Conservation (phyloP, 1,140 invertebrate genomes). For the Lepidostoma basale region DNA sequence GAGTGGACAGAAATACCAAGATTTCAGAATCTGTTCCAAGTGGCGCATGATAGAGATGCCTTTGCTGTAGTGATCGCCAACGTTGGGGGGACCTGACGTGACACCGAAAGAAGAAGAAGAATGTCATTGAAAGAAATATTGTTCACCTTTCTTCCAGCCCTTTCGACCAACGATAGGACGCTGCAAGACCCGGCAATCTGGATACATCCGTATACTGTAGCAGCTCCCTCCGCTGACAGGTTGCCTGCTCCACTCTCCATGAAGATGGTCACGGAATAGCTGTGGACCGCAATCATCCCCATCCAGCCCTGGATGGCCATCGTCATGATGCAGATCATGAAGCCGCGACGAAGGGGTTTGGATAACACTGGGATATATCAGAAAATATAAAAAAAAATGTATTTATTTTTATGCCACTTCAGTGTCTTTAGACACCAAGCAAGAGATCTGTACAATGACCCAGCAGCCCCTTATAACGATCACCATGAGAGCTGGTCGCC, state of each 20-base stretch:
- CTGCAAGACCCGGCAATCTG: conserved; percentile 19
- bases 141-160: conserved; percentile 34
- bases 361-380: neutral
- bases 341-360: conserved; percentile 4
- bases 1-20: too few relatives aligned
- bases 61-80: too few relatives aligned
- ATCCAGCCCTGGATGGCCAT: neutral
- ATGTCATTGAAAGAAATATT: neutral
- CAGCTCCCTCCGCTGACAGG: conserved; percentile 16
- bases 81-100: too few relatives aligned
- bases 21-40: too few relatives aligned
- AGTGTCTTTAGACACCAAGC: too few relatives aligned
- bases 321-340: neutral
- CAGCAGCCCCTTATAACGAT: too few relatives aligned
- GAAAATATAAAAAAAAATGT: neutral
- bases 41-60: too few relatives aligned
- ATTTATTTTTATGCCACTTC: too few relatives aligned
- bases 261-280: conserved; percentile 36
- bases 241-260: conserved; percentile 27
- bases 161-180: conserved; percentile 3
- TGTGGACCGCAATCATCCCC: conserved; percentile 36
- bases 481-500: too few relatives aligned
- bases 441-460: too few relatives aligned
- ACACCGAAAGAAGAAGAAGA: too few relatives aligned
- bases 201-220: conserved; percentile 29